Base-by-base conservation (phyloP, 1,140 invertebrate genomes). In the Drosophila insularis region DNA sequence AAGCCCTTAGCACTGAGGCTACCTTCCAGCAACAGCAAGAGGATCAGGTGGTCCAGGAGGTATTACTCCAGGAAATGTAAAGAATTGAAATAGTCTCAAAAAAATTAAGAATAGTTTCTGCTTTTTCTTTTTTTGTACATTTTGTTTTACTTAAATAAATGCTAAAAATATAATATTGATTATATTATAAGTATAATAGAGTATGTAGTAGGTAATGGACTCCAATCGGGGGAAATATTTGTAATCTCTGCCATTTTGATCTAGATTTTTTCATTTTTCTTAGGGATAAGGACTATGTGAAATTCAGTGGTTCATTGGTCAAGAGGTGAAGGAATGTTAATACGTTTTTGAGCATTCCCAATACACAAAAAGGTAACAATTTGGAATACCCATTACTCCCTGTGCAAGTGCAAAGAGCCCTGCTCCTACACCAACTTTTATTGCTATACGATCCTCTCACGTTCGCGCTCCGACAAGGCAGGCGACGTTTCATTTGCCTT, bases 371-470 rank as follows among this genome's bases (percentile, higher is more conserved):
- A 6, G 7, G 32, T 37, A 37, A 37, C 35, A 13, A 37, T 37
- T 4, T 37, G 35, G 35, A 37, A 37, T n/a, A 37, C 11, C 10
- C 2, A 37, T 37, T 37, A 32, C 7, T 32, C 8, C 32, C 1
- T 1, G 8, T 37, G 10, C 11, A 32, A 32, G 35, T 11, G 35
- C 7, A 11, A 35, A 11, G 10, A 11, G 7, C 32, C 35, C 35
- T 4, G 46, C 10, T 27, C 10, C 17, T 13, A 54, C 17, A 63
- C 11, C 31, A 58, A 32, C 35, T 40, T 21, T 5, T 0, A 35
- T 14, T 11, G 63, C 39, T 53, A 81, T 10, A 89, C 67, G 39
- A 89, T 89, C 1, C 80, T 63, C 32, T 74, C 60, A 54, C 63
- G 71, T 23, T 74, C 66, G 54, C 63, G 71, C 53, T 89, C 71